Evolutionary conservation across 2,113 vertebrate genomes (phyloP), one percentile per base, ranked within the genome.

Genomic region (Girardinichthys multiradiatus): DNA sequence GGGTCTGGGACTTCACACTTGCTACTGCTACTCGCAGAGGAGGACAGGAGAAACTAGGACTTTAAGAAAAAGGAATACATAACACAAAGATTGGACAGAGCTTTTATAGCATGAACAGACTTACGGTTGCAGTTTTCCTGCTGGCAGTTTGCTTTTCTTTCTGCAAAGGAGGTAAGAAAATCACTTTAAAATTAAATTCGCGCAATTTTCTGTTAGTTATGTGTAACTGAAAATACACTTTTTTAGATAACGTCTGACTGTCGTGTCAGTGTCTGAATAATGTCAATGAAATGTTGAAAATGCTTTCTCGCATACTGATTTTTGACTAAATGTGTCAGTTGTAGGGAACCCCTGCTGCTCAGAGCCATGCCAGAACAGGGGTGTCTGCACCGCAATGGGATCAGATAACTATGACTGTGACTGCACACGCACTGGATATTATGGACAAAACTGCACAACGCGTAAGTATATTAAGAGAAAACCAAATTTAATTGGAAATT

Each of bases 301-400:
- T 3, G 48, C 21, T 62, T 13, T 62, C 29, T n/a, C 10, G 7
- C 7, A 62, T 24, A 19, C 11, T 64, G 35, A 39, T 42, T 64
- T 64, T 12, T 64, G 6, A 57, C 0, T 77, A 57, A 72, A 28
- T 10, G 19, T 59, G 0, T 76, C 13, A 31, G 29, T 64, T 17
- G 1, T 77, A 98, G 97, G 89, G 72, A 97, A 96, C 74, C 96
- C 95, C 14, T 99, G 98, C 86, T 99, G 98, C 88, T 97, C 96
- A 11, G 90, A 96, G 54, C 98, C 98, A 2, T 99, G 98, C 65
- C 94, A 99, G 92, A 98, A 99, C 92, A 93, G 89, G 79, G 98
- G 97, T 0, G 93, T 97, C 0, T 99, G 98, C 76, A 93, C 95
- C 82, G 93, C 93, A 0, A 3, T 82, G 0, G 95, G 95, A 7